Evolutionary conservation across 2,888 invertebrate genomes (phyloP).

Genomic region (Aporophyla nigra): DNA sequence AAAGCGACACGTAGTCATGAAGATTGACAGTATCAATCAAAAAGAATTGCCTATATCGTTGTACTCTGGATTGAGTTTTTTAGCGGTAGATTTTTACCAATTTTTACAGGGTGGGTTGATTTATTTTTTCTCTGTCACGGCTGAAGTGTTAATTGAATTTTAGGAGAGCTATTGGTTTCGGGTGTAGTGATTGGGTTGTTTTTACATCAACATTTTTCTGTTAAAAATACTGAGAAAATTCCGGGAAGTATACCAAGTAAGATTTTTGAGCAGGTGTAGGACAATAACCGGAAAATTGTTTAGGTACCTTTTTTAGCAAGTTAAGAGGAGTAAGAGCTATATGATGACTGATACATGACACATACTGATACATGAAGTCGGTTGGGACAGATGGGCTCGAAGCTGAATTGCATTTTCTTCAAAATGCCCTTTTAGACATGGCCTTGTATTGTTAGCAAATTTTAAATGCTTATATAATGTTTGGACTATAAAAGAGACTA

Average conservation of each 20-base stretch:
- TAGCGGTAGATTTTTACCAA: background rate
- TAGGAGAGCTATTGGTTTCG: background rate
- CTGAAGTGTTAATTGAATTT: constrained; percentile 32
- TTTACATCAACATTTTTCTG: background rate
- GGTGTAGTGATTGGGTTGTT: background rate
- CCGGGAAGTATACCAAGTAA: background rate
- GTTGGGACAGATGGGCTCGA: too few species aligned
- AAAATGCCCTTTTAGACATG: too few species aligned
- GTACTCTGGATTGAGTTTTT: constrained; percentile 16
- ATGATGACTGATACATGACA: too few species aligned
- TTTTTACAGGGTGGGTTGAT: background rate
- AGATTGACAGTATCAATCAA: constrained; percentile 55
- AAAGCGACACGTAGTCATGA: constrained; percentile 39
- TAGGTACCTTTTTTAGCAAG: background rate
- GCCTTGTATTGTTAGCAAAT: too few species aligned
- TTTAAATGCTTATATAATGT: too few species aligned
- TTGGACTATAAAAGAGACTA: too few species aligned
- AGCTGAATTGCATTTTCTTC: too few species aligned
- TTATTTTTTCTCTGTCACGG: background rate
- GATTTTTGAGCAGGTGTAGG: background rate
- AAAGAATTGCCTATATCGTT: constrained; percentile 35
- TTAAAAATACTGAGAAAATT: background rate
- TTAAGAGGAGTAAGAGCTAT: background rate
- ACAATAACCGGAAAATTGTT: background rate
- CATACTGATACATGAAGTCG: too few species aligned